A percentile compares a stretch with the other conserved stretches of the same genome.
Evolutionary conservation across 2,797 vertebrate genomes (phyloP).

Genomic region (Arrhamphus sclerolepis): DNA sequence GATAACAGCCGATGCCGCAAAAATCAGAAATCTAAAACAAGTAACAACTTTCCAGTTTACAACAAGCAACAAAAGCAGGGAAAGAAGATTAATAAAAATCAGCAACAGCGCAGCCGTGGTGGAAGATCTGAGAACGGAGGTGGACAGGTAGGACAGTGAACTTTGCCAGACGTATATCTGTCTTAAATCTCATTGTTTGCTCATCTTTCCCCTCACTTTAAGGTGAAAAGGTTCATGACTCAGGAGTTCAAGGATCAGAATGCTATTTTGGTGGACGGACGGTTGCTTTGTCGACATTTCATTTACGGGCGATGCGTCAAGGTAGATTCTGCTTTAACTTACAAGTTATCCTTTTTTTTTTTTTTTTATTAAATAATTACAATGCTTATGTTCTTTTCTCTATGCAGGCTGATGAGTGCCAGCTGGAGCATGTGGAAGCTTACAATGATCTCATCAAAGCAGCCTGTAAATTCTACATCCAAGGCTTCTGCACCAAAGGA

Average conservation of each 20-base stretch:
- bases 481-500: constrained; percentile 88
- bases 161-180: rapidly evolving
- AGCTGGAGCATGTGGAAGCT: constrained; percentile 87
- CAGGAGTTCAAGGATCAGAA: constrained; percentile 91
- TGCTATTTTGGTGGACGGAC: constrained; percentile 85
- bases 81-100: background rate
- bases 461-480: constrained; percentile 91
- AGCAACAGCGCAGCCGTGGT: background rate
- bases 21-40: constrained; percentile 3
- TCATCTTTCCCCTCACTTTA: constrained; percentile 43
- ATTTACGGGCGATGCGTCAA: constrained; percentile 88
- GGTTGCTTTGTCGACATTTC: constrained; percentile 90
- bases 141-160: background rate
- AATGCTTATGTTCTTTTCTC: constrained; percentile 8
- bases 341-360: background rate
- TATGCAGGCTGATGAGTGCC: constrained; percentile 88
- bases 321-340: constrained; percentile 54
- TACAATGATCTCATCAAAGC: constrained; percentile 85
- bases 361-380: no score
- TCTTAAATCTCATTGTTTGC: background rate
- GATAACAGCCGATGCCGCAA: background rate
- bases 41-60: background rate
- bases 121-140: background rate
- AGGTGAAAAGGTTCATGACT: constrained; percentile 78
- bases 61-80: constrained; percentile 7